Evolutionary conservation across 2,888 invertebrate genomes (phyloP).

Genomic region (Amblyjoppa fuscipennis): DNA sequence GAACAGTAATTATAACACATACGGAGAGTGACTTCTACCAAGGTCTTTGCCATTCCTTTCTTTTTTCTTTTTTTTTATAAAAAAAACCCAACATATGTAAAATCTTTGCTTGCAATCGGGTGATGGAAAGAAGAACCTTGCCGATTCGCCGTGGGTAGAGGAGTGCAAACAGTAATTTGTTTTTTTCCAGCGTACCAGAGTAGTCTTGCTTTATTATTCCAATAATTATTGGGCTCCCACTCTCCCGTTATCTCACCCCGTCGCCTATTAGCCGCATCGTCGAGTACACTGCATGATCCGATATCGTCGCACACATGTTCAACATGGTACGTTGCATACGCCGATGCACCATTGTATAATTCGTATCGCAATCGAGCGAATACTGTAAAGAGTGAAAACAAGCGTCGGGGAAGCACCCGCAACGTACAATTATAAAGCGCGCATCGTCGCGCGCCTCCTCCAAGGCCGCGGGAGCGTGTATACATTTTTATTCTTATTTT

Average conservation of each 20-base stretch:
- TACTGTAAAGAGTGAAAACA: constrained; percentile 48
- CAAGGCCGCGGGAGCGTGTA: constrained; percentile 49
- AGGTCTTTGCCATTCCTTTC: too few relatives aligned
- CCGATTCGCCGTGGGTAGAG: constrained; percentile 19
- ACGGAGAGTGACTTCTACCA: not conserved
- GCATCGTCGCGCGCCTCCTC: constrained; percentile 41
- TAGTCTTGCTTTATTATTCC: constrained; percentile 50
- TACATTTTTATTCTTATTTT: constrained; percentile 8
- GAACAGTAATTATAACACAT: not conserved
- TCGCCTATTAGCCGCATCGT: constrained; percentile 22
- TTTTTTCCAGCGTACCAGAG: constrained; percentile 33
- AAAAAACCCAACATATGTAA: not conserved
- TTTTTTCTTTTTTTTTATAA: too few relatives aligned
- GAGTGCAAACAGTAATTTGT: constrained; percentile 43
- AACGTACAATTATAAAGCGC: constrained; percentile 63
- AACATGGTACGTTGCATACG: not conserved
- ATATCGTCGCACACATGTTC: not conserved
- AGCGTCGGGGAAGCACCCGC: constrained; percentile 28
- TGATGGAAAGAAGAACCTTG: constrained; percentile 47
- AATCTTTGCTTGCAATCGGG: not conserved
- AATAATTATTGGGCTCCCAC: constrained; percentile 48
- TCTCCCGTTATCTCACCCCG: constrained; percentile 14
- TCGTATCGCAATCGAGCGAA: constrained; percentile 42
- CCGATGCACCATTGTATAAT: constrained; percentile 32
- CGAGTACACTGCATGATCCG: not conserved